These are phyloP conservation scores for Sylvietta virens DNA, from an alignment of 2,113 vertebrate species.

Conservation along the genomic window DNA sequence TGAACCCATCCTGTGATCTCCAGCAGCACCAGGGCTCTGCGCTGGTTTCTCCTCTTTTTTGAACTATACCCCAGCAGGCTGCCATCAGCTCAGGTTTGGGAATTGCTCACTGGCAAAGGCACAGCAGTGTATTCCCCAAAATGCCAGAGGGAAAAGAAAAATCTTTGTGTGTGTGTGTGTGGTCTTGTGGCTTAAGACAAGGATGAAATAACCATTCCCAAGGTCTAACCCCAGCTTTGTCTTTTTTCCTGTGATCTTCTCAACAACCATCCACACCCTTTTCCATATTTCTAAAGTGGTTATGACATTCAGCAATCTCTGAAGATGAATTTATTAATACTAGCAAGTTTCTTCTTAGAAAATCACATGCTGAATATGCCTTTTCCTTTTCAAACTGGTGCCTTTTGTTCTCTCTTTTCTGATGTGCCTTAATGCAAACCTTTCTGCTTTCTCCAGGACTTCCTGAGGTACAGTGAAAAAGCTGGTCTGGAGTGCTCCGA, in stretches of 20 bases:
- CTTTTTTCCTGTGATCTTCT: not conserved
- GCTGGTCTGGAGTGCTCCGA: slow-evolving; percentile 92
- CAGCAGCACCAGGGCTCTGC: not conserved
- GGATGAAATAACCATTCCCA: not conserved
- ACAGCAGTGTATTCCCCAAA: not conserved
- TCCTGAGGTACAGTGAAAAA: slow-evolving; percentile 90
- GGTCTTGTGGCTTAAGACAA: slow-evolving; percentile 22
- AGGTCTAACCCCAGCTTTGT: not conserved
- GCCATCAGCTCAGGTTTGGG: not conserved
- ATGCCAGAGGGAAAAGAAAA: not conserved
- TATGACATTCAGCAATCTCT: not conserved
- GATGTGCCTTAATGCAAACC: slow-evolving; percentile 31
- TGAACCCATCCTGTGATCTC: not conserved
- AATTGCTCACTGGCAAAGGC: not conserved
- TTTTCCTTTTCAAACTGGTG: not conserved
- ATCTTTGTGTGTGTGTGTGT: not conserved
- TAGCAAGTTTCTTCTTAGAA: not conserved
- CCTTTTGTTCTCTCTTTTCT: slow-evolving; percentile 8
- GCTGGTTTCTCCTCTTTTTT: not conserved
- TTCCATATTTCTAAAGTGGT: not conserved
- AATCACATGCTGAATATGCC: not conserved
- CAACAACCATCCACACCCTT: not conserved
- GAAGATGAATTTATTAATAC: not conserved
- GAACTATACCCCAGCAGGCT: not conserved
- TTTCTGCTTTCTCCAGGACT: slow-evolving; percentile 80